Base-by-base conservation (phyloP, 2,888 invertebrate species). In the Hypsopygia costalis region DNA sequence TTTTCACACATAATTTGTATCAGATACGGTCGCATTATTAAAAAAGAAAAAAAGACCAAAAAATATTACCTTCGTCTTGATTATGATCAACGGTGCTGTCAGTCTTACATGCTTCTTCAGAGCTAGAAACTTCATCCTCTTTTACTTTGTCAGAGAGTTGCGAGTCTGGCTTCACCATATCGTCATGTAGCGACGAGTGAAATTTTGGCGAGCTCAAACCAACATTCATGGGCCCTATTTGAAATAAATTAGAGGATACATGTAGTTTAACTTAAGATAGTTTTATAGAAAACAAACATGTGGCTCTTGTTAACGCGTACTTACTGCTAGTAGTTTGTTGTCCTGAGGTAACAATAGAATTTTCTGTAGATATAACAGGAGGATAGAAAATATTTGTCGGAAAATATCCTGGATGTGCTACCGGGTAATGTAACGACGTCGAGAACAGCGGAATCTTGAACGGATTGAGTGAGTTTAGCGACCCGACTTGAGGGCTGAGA, bases 101-200 rank as follows among this genome's bases (percentile, higher is more conserved):
- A 5, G 54, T 51, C 52, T 69, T 82, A 43, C 58, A 76, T 10
- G 92, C 91, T 72, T 94, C 94, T 66, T 94, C 94, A 0, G 94
- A 93, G 69, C 94, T 94, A 11, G 93, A 92, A 0, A 94, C 94
- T 76, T 94, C 94, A 57, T 94, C 94, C 53, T 94, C 94, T 63
- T 93, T 93, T 12, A 79, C 62, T 58, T 66, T 81, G 8, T 79
- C 79, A 1, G 65, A 41, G 6, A 81, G 69, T 12, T 86, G 79
- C 0, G 82, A 70, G 40, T 85, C 76, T 1, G 86, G 62, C 46
- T 81, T 75, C 30, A 78, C 74, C 49, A 41, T 42, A 10, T 54
- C 49, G 70, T 62, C 44, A 58, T 69, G 36, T 65, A 77, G 35
- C 16, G 54, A n/a, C 6, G 59, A 40, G 20, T 51, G 33, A 6